Evolutionary conservation across 2,888 invertebrate species (phyloP).

Genomic region (Spisula subtruncata): DNA sequence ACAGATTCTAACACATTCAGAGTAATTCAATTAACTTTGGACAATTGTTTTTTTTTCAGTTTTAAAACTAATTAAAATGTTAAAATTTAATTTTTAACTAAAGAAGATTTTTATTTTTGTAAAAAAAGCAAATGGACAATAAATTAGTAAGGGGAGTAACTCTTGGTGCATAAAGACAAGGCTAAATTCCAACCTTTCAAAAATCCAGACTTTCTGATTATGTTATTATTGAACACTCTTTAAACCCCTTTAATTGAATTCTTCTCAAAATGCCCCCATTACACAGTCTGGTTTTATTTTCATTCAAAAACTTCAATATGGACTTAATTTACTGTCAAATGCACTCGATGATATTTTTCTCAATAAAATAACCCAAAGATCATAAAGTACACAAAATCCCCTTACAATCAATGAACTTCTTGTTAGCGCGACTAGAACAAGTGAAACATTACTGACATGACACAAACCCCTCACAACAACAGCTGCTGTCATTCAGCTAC

Average conservation of each 20-base stretch:
- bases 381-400: neutral
- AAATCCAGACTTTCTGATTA: no score
- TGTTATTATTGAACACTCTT: neutral
- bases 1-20: no score
- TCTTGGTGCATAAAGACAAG: no score
- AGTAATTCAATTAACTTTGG: no score
- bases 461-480: slow-evolving; percentile 18
- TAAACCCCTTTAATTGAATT: neutral
- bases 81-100: no score
- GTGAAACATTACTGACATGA: neutral
- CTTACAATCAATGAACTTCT: slow-evolving; percentile 22
- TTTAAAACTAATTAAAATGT: no score
- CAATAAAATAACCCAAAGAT: slow-evolving; percentile 1
- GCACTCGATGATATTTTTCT: neutral
- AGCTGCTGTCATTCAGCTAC: slow-evolving; percentile 22
- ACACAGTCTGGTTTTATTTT: neutral
- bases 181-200: no score
- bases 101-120: no score
- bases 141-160: no score
- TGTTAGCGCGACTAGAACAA: neutral
- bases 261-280: no score
- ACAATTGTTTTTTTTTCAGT: no score
- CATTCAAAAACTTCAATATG: neutral
- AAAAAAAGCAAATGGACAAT: no score
- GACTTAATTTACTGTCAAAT: neutral